phyloP scores from a whole-genome alignment of 2,113 vertebrate genomes.

The Scophthalmus maximus region DNA sequence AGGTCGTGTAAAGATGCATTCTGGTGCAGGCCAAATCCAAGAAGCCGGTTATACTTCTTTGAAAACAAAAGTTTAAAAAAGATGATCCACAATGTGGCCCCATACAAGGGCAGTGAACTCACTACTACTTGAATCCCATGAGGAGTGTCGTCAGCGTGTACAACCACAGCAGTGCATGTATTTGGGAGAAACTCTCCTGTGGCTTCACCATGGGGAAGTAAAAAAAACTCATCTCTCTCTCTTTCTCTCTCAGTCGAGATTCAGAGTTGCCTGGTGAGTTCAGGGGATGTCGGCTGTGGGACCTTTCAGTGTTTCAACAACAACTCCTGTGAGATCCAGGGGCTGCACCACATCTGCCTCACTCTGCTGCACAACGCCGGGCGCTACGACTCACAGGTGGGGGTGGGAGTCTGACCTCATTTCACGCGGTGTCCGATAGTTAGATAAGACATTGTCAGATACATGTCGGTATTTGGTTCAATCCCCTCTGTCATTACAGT shows the following conservation, averaged over 20 bases:
- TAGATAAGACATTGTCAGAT: conserved; percentile 20
- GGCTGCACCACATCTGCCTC: conserved; percentile 94
- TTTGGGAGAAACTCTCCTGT: too few species aligned
- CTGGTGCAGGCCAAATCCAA: too few species aligned
- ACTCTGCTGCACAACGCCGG: conserved; percentile 96
- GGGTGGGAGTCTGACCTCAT: not conserved
- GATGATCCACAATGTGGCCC: not conserved
- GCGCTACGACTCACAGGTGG: conserved; percentile 95
- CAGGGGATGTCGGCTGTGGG: conserved; percentile 94
- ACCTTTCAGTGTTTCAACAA: conserved; percentile 97
- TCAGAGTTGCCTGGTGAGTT: conserved; percentile 92
- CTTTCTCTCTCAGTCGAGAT: conserved; percentile 85
- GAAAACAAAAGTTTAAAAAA: too few species aligned
- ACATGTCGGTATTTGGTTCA: conserved; percentile 40
- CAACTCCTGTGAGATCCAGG: conserved; percentile 94
- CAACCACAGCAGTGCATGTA: too few species aligned
- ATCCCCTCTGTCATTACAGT: conserved; percentile 58
- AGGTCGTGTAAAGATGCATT: too few species aligned
- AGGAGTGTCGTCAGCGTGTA: too few species aligned
- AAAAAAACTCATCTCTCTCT: not conserved
- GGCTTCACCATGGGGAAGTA: too few species aligned
- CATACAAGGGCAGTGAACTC: not conserved
- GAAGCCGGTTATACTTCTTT: too few species aligned
- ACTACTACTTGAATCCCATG: not conserved
- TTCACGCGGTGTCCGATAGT: not conserved